A percentile compares a stretch with the other conserved stretches of the same genome.
Conservation (phyloP, 2,888 invertebrate genomes). For the Polyommatus iphigenia region DNA sequence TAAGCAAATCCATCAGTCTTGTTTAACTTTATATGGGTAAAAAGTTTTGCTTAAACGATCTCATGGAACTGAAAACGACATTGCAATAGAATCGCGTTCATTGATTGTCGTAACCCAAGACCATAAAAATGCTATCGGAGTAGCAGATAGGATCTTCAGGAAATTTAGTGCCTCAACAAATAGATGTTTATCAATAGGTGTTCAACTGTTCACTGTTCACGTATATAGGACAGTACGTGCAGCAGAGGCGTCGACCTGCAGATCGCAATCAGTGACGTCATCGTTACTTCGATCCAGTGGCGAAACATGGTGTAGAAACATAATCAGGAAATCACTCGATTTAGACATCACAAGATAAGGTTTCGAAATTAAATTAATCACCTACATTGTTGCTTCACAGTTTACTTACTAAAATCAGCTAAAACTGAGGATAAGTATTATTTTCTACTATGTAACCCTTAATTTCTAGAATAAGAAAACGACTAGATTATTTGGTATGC, state of each 20-base stretch:
- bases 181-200: conserved; percentile 3
- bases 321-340: not conserved
- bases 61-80: not conserved
- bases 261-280: conserved; percentile 17
- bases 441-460: not conserved
- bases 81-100: not conserved
- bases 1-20: not conserved
- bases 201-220: not conserved
- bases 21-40: not conserved
- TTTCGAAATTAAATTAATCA: conserved; percentile 10
- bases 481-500: not conserved
- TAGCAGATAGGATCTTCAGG: not conserved
- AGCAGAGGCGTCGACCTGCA: conserved; percentile 7
- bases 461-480: not conserved
- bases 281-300: conserved; percentile 11
- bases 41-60: not conserved
- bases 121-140: not conserved
- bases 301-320: conserved; percentile 3
- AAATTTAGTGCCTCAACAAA: not conserved
- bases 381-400: not conserved
- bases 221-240: conserved; percentile 17
- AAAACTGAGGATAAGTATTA: not conserved
- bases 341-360: not conserved
- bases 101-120: not conserved
- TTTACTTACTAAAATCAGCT: not conserved